Evolutionary conservation across 2,888 invertebrate species (phyloP), one percentile per base, ranked within the genome.

Genomic region (Sphaerophoria taeniata): DNA sequence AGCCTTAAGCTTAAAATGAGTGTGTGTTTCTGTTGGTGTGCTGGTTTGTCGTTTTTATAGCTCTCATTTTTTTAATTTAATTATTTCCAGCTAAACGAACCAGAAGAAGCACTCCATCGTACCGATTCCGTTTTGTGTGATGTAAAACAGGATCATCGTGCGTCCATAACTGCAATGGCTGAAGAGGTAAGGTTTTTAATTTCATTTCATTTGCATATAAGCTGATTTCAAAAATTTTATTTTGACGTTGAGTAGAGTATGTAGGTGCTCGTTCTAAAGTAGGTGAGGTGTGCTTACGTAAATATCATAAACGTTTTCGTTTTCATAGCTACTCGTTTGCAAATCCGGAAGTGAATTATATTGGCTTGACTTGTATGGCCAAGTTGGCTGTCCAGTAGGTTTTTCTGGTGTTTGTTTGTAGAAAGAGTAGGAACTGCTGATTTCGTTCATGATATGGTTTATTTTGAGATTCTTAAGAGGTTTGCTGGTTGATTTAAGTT

Each of bases 101-200:
- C 90, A 56, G 90, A 92, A 88, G 91, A 90, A 67, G 89, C 88
- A 36, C 88, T 91, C 11, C 90, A 90, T 88, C 90, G 91, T 2
- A 88, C 89, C 5, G 91, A 92, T 80, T 92, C 92, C 31, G 89
- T 91, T 71, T 87, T 90, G 53, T 89, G 89, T 43, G 90, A 91
- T 83, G 87, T 89, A 56, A 91, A 90, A 71, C 90, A 89, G 56
- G 89, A 90, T 74, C 90, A 90, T 87, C 89, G 89, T 36, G 88
- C 90, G n/a, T 91, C 92, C 9, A 89, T 90, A 16, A 91, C 91
- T n/a, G 90, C 89, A 6, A 75, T 90, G 67, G 90, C 90, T 72
- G 92, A 92, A 86, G 92, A 92, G 89, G 92, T 91, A 87, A 53
- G 12, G n/a, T 53, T 2, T 24, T 24, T n/a, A 65, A 65, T 58